A percentile compares a stretch with the other conserved stretches of the same genome.
Conservation (phyloP, 2,797 vertebrate genomes). For the Nasua narica region DNA sequence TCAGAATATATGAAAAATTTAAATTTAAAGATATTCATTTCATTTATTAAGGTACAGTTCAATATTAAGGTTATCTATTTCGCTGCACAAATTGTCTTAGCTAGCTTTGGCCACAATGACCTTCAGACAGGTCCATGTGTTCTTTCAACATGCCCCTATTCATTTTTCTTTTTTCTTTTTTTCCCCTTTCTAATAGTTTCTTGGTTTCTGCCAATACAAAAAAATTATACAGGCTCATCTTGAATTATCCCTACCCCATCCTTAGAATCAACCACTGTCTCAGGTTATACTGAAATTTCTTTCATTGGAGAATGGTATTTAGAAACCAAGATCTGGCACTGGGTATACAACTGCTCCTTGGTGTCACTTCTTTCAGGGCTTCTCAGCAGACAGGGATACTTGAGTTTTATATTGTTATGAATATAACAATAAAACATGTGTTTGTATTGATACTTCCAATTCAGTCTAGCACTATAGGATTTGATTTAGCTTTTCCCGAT, state of each 20-base stretch:
- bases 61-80: background rate
- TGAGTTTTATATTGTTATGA: background rate
- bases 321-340: background rate
- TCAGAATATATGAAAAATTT: background rate
- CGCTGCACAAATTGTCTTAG: background rate
- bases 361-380: background rate
- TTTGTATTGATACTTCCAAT: background rate
- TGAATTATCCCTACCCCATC: background rate
- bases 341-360: too few species aligned
- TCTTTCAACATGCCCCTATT: background rate
- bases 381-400: background rate
- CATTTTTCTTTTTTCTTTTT: background rate
- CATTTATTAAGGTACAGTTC: background rate
- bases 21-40: background rate
- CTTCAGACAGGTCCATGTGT: background rate
- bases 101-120: background rate
- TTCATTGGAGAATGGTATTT: background rate
- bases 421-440: background rate
- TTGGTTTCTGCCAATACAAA: background rate
- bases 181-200: background rate
- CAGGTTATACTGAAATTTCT: background rate
- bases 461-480: background rate
- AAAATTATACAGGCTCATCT: background rate
- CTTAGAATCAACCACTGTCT: background rate
- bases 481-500: background rate